Evolutionary conservation across 2,888 invertebrate genomes (phyloP), one percentile per base, ranked within the genome.

Genomic region (Brachyptera putata): DNA sequence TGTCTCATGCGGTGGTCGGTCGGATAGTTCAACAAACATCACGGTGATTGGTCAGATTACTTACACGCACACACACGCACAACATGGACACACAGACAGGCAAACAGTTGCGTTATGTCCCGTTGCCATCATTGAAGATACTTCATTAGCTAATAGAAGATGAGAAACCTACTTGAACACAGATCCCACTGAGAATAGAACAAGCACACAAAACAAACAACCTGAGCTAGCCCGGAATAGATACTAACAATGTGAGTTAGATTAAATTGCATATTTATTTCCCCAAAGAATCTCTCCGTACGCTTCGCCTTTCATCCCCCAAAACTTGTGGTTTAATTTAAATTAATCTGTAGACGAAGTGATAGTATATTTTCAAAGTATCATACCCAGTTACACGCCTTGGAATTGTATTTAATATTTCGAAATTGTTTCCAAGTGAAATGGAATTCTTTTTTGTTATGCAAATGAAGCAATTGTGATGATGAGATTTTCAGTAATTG

Each of bases 211-310:
- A n/a, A n/a, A n/a, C n/a, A n/a, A n/a, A n/a, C n/a, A n/a, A n/a
- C n/a, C n/a, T n/a, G n/a, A n/a, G n/a, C n/a, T n/a, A n/a, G n/a
- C n/a, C n/a, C n/a, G n/a, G n/a, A n/a, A n/a, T n/a, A n/a, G 21
- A n/a, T 46, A 46, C 46, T 24, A 30, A 30, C 18, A 11, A 11
- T n/a, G 53, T 53, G 25, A 24, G 34, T 53, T 53, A 53, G 36
- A 53, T 53, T 53, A 53, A 36, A 53, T 53, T 53, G 53, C 53
- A 53, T 53, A 53, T 53, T 53, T 53, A 53, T 53, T 53, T 53
- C 53, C 53, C 53, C 21, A n/a, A 18, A 34, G 53, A 50, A 50
- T 50, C 50, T n/a, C 9, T n/a, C 2, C 43, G 2, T 24, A 5
- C 11, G 5, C 30, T 11, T 11, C 21, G 18, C 21, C 18, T 3